These are phyloP conservation scores for Drepana arcuata DNA, from an alignment of 1,140 invertebrate species.

Conservation along the genomic window DNA sequence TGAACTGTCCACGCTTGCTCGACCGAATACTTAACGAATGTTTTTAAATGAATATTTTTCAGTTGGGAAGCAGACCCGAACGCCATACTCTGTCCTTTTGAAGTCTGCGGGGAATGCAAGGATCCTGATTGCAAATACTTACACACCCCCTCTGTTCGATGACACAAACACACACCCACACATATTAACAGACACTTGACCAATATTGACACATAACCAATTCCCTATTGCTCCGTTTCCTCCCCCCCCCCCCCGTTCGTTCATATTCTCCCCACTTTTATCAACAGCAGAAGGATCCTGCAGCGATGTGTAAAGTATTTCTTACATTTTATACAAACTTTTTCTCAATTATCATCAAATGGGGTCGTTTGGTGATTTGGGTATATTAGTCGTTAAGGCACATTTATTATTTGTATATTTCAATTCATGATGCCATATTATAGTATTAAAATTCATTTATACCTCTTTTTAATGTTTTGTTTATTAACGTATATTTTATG, in stretches of 20 bases:
- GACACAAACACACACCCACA: constrained; percentile 27
- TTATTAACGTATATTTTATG: too few relatives aligned
- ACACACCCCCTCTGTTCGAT: constrained; percentile 39
- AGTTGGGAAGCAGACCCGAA: constrained; percentile 63
- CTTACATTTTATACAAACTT: constrained; percentile 8
- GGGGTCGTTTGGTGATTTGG: too few relatives aligned
- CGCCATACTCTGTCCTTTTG: constrained; percentile 65
- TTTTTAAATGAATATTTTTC: constrained; percentile 39
- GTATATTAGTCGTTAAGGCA: too few relatives aligned
- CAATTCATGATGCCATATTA: too few relatives aligned
- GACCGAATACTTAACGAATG: constrained; percentile 6
- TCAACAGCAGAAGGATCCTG: constrained; percentile 21
- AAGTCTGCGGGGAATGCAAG: constrained; percentile 64
- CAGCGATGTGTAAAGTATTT: constrained; percentile 57
- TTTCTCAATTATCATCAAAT: too few relatives aligned
- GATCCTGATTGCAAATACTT: constrained; percentile 66
- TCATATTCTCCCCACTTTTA: constrained; percentile 6
- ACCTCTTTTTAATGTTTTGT: too few relatives aligned
- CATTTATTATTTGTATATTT: too few relatives aligned
- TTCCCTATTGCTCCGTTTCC: too few relatives aligned
- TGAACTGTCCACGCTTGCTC: constrained; percentile 24
- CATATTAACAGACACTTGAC: constrained; percentile 17
- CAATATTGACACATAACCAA: constrained; percentile 6
- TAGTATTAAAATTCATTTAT: too few relatives aligned
- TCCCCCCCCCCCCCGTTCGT: too few relatives aligned